phyloP scores from a whole-genome alignment of 2,113 vertebrate species.

The Mustela nigripes region DNA sequence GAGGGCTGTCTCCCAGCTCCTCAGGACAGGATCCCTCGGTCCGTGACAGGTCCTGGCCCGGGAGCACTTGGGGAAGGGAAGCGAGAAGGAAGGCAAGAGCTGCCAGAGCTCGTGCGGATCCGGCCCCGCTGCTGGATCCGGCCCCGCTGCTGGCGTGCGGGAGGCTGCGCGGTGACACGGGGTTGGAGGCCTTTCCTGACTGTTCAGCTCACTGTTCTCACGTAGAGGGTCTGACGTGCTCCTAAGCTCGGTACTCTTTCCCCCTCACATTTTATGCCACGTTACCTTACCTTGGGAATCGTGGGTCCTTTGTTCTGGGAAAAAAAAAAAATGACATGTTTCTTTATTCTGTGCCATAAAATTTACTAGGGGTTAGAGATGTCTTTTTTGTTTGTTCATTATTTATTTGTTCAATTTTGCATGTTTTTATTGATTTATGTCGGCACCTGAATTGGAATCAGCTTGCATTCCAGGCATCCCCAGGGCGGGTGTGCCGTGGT shows the following conservation, averaged over 20 bases:
- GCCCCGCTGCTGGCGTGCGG: accelerated
- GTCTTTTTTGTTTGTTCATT: background rate
- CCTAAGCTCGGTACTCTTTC: background rate
- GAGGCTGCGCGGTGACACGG: background rate
- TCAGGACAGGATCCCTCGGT: accelerated
- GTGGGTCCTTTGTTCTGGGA: background rate
- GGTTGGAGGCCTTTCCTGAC: background rate
- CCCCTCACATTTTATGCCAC: background rate
- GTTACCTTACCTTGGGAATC: background rate
- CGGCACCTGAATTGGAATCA: accelerated
- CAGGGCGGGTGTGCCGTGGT: accelerated
- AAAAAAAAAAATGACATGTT: background rate
- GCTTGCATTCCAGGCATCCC: background rate
- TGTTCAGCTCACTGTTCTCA: background rate
- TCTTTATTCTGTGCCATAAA: background rate
- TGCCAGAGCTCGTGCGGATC: accelerated
- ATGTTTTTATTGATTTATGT: background rate
- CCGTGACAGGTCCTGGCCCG: accelerated
- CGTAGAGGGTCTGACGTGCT: background rate
- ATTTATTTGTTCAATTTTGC: background rate
- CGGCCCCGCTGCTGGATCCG: too few relatives aligned
- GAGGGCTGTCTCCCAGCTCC: too few relatives aligned
- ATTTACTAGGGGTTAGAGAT: background rate
- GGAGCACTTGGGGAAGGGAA: background rate
- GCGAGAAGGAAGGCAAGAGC: background rate